These are phyloP conservation scores for Streblospio benedicti DNA, from an alignment of 1,140 invertebrate genomes.

Conservation along the genomic window DNA sequence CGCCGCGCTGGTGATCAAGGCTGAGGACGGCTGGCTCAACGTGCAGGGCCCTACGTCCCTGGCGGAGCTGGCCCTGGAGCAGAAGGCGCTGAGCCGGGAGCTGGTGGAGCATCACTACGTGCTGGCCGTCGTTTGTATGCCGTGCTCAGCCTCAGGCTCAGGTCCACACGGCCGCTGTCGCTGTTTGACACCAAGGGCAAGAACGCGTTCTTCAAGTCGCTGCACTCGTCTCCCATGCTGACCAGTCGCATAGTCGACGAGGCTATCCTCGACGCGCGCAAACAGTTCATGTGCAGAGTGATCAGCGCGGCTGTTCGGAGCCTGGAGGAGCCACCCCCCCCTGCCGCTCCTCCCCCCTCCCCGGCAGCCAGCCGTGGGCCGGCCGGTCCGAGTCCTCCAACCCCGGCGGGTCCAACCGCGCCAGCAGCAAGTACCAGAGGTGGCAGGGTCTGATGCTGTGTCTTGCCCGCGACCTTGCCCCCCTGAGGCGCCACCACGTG, in stretches of 20 bases:
- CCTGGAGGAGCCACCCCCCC: not conserved
- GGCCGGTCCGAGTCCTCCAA: too few species aligned
- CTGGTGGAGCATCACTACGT: constrained; percentile 70
- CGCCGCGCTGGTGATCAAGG: constrained; percentile 41
- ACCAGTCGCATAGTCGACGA: constrained; percentile 4
- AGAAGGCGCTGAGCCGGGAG: constrained; percentile 63
- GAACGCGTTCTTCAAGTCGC: constrained; percentile 44
- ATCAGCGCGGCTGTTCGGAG: not conserved
- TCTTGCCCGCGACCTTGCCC: constrained; percentile 64
- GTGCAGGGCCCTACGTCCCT: constrained; percentile 48
- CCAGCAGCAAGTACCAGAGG: constrained; percentile 6
- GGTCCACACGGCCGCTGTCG: constrained; percentile 59
- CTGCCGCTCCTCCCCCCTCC: too few species aligned
- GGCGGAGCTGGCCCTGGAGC: constrained; percentile 66
- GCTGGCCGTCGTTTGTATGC: constrained; percentile 67
- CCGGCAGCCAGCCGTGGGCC: too few species aligned
- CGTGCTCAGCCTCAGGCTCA: constrained; percentile 68
- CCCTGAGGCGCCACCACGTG: constrained; percentile 66
- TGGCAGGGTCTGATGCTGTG: constrained; percentile 51
- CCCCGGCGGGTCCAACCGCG: not conserved
- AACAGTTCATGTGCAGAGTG: not conserved
- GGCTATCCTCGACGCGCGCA: not conserved
- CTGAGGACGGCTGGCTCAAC: constrained; percentile 47
- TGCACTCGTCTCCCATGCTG: not conserved
- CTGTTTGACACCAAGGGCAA: constrained; percentile 64